Evolutionary conservation across 1,140 invertebrate species (phyloP).

Genomic region (Papilio polyxenes): DNA sequence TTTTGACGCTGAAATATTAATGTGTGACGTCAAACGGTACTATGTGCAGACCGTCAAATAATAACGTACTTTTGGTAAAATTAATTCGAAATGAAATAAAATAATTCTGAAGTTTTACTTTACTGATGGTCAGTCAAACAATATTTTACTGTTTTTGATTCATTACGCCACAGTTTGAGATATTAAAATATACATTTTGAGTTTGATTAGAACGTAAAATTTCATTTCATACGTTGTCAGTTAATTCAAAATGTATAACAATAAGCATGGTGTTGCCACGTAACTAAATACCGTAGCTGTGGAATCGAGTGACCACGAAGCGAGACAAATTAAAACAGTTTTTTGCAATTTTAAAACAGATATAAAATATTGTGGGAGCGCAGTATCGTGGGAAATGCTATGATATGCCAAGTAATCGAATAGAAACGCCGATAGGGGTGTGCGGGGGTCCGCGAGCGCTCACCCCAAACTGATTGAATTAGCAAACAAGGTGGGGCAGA

Average conservation of each 20-base stretch:
- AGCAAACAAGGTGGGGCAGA: neutral
- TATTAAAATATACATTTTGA: no score
- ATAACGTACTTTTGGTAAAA: neutral
- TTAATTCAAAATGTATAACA: no score
- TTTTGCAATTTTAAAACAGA: neutral
- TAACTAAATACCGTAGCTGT: neutral
- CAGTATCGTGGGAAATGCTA: neutral
- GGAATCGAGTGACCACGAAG: neutral
- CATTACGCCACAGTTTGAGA: no score
- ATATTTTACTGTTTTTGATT: no score
- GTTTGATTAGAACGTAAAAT: no score
- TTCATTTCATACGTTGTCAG: no score
- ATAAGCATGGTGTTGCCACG: no score
- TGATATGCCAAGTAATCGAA: constrained; percentile 13
- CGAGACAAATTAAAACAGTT: neutral
- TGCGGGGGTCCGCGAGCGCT: neutral
- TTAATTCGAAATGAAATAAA: neutral
- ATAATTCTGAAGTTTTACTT: neutral
- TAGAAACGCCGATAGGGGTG: neutral
- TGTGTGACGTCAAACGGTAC: neutral
- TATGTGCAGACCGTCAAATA: neutral
- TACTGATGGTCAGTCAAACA: neutral
- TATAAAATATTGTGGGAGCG: neutral
- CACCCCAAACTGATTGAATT: constrained; percentile 9
- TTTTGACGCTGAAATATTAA: constrained; percentile 17